Percentiles rank a stretch among this genome's conserved stretches.
Evolutionary conservation across 2,797 vertebrate genomes (phyloP).

Genomic region (Taeniopygia guttata): DNA sequence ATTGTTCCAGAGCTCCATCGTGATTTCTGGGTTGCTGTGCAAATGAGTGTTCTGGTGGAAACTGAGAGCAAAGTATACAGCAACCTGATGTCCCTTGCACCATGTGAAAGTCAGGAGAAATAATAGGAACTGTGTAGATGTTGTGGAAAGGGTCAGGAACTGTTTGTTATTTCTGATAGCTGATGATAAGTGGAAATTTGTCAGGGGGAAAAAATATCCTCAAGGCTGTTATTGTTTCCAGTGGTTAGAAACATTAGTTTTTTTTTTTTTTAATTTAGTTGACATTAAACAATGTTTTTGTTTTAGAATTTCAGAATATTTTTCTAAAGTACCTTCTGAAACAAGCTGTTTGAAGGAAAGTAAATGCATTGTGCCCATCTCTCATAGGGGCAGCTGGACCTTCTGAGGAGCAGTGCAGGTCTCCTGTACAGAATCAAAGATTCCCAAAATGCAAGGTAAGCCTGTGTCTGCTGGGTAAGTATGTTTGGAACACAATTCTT

Average conservation of each 20-base stretch:
- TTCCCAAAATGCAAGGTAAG: slow-evolving; percentile 84
- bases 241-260: not conserved
- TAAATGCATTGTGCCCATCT: slow-evolving; percentile 3
- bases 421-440: slow-evolving; percentile 95
- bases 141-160: not conserved
- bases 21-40: not conserved
- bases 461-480: not conserved
- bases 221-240: not conserved
- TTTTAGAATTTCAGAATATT: not conserved
- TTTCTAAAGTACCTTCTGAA: not conserved
- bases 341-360: not conserved
- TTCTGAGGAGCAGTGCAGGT: slow-evolving; percentile 89
- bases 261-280: not conserved
- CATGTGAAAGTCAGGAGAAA: not conserved
- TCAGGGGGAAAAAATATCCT: not conserved
- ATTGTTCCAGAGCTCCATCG: not conserved
- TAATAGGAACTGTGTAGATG: not conserved
- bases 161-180: not conserved
- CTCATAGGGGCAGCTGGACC: slow-evolving; percentile 90
- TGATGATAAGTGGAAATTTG: not conserved
- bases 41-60: not conserved
- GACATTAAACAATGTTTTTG: not conserved
- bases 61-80: not conserved
- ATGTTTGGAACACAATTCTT: not conserved
- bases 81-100: not conserved